Evolutionary conservation across 2,113 vertebrate species (phyloP).

Genomic region (Chlamydotis undulata): DNA sequence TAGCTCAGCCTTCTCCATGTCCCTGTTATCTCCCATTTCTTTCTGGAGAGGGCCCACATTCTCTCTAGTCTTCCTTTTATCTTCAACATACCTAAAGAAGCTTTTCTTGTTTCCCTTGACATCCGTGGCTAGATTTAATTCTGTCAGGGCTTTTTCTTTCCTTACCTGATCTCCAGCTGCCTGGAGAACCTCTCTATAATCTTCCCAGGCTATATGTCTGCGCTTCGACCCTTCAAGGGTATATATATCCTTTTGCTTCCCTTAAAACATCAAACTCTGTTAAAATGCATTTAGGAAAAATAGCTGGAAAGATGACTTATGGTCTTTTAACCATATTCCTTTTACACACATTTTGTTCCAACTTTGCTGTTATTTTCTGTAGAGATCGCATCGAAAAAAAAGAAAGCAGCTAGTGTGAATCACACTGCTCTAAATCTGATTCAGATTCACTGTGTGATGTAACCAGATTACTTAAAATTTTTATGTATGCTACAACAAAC

Average conservation of each 20-base stretch:
- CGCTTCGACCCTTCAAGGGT: no score
- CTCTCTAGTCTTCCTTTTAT: no score
- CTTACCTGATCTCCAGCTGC: no score
- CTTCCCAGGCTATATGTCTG: no score
- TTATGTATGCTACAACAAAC: neutral
- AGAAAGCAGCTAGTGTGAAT: neutral
- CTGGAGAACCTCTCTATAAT: no score
- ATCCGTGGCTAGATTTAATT: no score
- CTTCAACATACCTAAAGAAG: no score
- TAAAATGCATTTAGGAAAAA: neutral
- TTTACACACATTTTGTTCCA: neutral
- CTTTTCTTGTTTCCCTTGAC: no score
- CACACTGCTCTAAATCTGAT: neutral
- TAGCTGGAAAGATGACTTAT: neutral
- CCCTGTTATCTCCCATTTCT: no score
- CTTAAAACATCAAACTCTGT: neutral
- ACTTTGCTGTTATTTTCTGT: neutral
- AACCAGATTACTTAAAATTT: neutral
- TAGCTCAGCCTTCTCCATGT: no score
- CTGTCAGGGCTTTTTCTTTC: no score
- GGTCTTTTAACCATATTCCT: fast-evolving
- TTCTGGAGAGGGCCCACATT: no score
- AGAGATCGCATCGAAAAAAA: neutral
- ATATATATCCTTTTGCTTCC: fast-evolving
- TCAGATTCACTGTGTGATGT: neutral